A percentile compares a stretch with the other conserved stretches of the same genome.
Conservation (phyloP, 2,888 invertebrate genomes). For the Actias luna region DNA sequence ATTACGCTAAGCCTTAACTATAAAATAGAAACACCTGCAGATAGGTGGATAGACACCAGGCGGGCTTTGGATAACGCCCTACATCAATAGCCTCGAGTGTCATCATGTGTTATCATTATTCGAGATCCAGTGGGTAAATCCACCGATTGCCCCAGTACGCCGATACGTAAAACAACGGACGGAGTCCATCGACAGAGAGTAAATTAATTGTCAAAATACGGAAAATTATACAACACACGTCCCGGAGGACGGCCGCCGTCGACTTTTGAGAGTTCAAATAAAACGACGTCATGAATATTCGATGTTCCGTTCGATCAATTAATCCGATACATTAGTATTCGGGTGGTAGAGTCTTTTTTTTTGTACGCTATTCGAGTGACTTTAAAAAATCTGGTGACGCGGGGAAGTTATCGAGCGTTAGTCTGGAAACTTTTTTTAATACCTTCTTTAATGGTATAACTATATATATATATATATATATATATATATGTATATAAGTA, state of each 20-base stretch:
- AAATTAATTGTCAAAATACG: no score
- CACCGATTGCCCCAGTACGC: neutral
- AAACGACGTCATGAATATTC: conserved; percentile 49
- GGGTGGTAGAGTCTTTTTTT: conserved; percentile 16
- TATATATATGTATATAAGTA: no score
- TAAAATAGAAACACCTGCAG: no score
- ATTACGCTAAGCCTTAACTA: no score
- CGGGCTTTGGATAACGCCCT: no score
- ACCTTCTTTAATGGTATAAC: no score
- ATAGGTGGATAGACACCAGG: no score
- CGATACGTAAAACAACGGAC: conserved; percentile 14
- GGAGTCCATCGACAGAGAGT: conserved; percentile 13
- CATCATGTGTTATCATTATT: neutral
- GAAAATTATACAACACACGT: conserved; percentile 4
- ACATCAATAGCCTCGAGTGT: no score
- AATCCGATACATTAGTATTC: conserved; percentile 49
- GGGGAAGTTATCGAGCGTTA: neutral
- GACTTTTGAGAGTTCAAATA: conserved; percentile 31
- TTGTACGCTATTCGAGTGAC: neutral
- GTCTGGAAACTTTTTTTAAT: no score
- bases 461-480: no score
- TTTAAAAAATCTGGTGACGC: neutral
- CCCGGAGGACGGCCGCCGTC: conserved; percentile 21
- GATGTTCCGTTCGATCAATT: conserved; percentile 51
- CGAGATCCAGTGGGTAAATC: no score